A percentile compares a stretch with the other conserved stretches of the same genome.
Conservation (phyloP, 1,140 invertebrate species). For the Heliothis virescens region DNA sequence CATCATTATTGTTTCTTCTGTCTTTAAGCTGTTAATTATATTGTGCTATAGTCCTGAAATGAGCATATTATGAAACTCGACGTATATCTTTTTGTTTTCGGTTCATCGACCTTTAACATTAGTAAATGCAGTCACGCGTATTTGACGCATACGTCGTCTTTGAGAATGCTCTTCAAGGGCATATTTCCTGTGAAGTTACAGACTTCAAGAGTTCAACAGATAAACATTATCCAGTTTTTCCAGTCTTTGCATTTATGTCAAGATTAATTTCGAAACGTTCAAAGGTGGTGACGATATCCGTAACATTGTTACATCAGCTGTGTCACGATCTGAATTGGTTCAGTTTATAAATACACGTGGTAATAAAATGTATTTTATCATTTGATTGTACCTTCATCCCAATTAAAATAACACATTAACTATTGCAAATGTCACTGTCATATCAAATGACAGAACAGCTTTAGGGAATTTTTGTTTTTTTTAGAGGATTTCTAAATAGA, state of each 20-base stretch:
- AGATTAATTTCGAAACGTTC: slow-evolving; percentile 5
- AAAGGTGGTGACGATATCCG: not conserved
- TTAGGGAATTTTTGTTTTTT: no score
- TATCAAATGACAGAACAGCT: not conserved
- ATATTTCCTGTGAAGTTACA: not conserved
- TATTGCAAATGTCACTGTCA: not conserved
- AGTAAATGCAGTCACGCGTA: not conserved
- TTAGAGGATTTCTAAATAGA: no score
- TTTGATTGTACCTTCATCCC: not conserved
- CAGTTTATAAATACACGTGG: slow-evolving; percentile 20
- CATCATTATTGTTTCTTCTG: not conserved
- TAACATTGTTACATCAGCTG: slow-evolving; percentile 30
- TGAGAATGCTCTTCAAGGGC: not conserved
- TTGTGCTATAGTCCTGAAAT: not conserved
- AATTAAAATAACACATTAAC: slow-evolving; percentile 12
- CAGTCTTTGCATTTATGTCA: not conserved
- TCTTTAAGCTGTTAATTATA: not conserved
- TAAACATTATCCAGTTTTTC: not conserved
- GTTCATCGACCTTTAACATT: not conserved
- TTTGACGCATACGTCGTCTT: not conserved
- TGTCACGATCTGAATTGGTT: slow-evolving; percentile 11
- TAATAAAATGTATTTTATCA: slow-evolving; percentile 19
- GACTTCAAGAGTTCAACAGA: not conserved
- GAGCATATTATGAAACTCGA: not conserved
- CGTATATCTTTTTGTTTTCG: not conserved